A percentile compares a stretch with the other conserved stretches of the same genome.
Evolutionary conservation across 2,797 vertebrate genomes (phyloP).

Genomic region (Pangasius macronema): DNA sequence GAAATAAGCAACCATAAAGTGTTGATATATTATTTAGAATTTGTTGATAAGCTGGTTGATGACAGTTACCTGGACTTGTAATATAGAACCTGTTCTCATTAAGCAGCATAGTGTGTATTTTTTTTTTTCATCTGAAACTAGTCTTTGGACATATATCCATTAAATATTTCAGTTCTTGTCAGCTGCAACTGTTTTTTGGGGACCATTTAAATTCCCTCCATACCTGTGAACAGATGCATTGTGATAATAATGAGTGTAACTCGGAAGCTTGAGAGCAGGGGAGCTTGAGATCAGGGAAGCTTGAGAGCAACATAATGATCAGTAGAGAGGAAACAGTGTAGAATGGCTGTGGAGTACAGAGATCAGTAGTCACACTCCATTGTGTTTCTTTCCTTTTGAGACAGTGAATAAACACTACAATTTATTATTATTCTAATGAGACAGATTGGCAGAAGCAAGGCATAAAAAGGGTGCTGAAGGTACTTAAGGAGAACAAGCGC

Average conservation of each 20-base stretch:
- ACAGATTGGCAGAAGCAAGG: neutral
- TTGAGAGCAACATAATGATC: slow-evolving; percentile 3
- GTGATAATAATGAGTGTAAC: slow-evolving; percentile 9
- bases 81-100: neutral
- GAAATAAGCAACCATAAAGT: neutral
- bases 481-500: slow-evolving; percentile 2
- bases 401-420: slow-evolving; percentile 38
- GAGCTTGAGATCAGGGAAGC: neutral
- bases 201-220: neutral
- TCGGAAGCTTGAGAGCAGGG: neutral
- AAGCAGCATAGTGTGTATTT: neutral
- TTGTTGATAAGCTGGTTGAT: neutral
- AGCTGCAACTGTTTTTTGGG: neutral
- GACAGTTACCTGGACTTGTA: neutral
- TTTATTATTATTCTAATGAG: slow-evolving; percentile 37
- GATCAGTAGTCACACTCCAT: slow-evolving; percentile 34
- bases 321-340: slow-evolving; percentile 12
- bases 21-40: neutral
- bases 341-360: slow-evolving; percentile 24
- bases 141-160: neutral
- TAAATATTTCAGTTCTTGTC: neutral
- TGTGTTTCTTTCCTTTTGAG: slow-evolving; percentile 22
- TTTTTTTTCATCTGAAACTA: neutral
- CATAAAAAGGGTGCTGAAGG: neutral
- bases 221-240: neutral